These are phyloP conservation scores for Parnassius apollo DNA, from an alignment of 2,888 invertebrate genomes.

Conservation along the genomic window DNA sequence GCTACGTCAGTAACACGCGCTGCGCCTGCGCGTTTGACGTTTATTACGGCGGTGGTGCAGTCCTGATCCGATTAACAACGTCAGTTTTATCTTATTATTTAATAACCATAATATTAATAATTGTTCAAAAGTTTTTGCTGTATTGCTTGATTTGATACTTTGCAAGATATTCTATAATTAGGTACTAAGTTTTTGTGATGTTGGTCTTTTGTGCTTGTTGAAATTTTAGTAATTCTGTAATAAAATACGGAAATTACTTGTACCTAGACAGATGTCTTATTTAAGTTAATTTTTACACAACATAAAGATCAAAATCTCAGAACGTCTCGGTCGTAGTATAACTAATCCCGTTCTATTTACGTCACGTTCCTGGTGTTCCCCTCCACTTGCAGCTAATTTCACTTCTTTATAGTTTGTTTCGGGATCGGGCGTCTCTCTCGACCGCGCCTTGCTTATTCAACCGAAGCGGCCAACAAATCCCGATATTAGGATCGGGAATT, in stretches of 20 bases:
- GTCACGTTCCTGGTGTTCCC: slow-evolving; percentile 62
- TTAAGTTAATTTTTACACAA: slow-evolving; percentile 1
- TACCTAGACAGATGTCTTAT: slow-evolving; percentile 15
- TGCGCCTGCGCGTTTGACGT: slow-evolving; percentile 80
- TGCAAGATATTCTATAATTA: slow-evolving; percentile 1
- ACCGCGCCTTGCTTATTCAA: slow-evolving; percentile 64
- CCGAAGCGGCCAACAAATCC: slow-evolving; percentile 44
- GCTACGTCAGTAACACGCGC: slow-evolving; percentile 76
- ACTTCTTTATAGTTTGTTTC: slow-evolving; percentile 32
- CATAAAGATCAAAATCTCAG: slow-evolving; percentile 42
- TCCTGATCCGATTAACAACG: slow-evolving; percentile 81
- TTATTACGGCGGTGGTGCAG: slow-evolving; percentile 78
- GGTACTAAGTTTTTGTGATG: not conserved
- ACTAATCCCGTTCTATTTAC: slow-evolving; percentile 69
- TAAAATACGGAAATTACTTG: slow-evolving; percentile 41
- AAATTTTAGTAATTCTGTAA: slow-evolving; percentile 42
- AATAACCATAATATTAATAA: slow-evolving; percentile 32
- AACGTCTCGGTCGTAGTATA: slow-evolving; percentile 54
- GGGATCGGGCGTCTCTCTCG: slow-evolving; percentile 49
- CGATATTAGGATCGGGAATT: slow-evolving; percentile 75
- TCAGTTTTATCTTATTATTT: slow-evolving; percentile 59
- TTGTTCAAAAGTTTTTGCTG: slow-evolving; percentile 35
- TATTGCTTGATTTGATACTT: slow-evolving; percentile 57
- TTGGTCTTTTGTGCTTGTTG: slow-evolving; percentile 33
- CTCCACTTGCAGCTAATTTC: slow-evolving; percentile 59